Evolutionary conservation across 2,888 invertebrate genomes (phyloP), one percentile per base, ranked within the genome.

Genomic region (Acronicta leporina): DNA sequence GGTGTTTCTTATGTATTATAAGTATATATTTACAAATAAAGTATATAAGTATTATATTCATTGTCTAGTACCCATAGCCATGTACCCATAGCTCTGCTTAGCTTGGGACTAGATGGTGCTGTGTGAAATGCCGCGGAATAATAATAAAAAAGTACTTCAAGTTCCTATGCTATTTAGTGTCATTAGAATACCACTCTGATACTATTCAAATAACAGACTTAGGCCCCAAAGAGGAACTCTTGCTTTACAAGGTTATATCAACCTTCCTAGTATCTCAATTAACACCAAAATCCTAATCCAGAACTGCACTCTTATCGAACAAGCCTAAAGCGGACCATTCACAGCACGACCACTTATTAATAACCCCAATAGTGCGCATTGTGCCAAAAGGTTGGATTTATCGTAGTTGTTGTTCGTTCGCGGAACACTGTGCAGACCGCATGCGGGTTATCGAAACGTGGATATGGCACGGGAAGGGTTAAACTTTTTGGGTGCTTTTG

Each of bases 331-430:
- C 68, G 53, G 47, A 33, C 77, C 71, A 77, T 82, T 80, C 78
- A 74, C 69, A 75, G 73, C 72, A 68, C 73, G 68, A 75, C 79
- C 79, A 78, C 83, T 79, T 86, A 85, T 86, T 87, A 87, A 84
- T 87, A 82, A 62, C 79, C 73, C 62, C 81, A 77, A 83, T 83
- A 81, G 75, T 58, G 68, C 75, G 79, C 75, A 73, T 80, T 82
- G 82, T 78, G 82, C 80, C 77, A 80, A 80, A 84, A 80, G 74
- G 73, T 73, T 65, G 63, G 79, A 86, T 85, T 86, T 86, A 86
- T 85, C 52, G 79, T 69, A 79, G 73, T 85, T 85, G 82, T 85
- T 85, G 73, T 78, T 76, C 43, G 59, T 65, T 62, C 63, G 62
- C 58, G 47, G 59, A 59, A 70, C 63, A 72, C 62, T 68, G 63